Percentiles rank a stretch among this genome's conserved stretches.
Conservation (phyloP, 2,113 vertebrate genomes). For the Eolophus roseicapilla region DNA sequence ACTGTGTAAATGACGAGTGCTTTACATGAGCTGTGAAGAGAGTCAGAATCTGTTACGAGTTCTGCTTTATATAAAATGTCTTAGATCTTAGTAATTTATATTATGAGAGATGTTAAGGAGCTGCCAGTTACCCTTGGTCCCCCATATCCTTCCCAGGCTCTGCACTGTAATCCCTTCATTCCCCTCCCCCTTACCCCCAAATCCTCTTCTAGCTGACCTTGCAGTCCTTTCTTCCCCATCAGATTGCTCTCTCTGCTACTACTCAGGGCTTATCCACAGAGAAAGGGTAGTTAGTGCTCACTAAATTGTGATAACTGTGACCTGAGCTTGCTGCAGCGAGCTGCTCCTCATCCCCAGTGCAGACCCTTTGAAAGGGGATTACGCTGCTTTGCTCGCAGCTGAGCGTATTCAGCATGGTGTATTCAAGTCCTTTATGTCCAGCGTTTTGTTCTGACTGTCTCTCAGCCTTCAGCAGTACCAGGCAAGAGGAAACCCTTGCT, state of each 20-base stretch:
- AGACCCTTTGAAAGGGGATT: background rate
- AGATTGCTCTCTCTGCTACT: constrained; percentile 26
- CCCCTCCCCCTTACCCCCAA: background rate
- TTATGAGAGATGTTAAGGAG: background rate
- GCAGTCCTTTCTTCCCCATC: constrained; percentile 8
- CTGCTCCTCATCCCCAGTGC: background rate
- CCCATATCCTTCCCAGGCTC: background rate
- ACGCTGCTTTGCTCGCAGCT: background rate
- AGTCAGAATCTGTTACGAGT: background rate
- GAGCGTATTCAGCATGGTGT: background rate
- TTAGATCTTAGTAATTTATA: background rate
- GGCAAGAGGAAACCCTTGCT: background rate
- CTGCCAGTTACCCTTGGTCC: background rate
- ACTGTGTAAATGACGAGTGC: background rate
- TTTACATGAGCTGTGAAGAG: background rate
- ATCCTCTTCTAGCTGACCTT: constrained; percentile 21
- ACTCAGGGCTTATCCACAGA: background rate
- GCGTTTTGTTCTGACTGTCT: background rate
- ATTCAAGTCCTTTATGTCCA: background rate
- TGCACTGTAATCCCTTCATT: background rate
- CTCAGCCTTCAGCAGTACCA: background rate
- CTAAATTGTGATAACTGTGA: background rate
- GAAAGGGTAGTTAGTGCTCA: background rate
- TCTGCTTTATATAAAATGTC: background rate
- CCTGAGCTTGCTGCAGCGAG: background rate